Percentiles rank a stretch among this genome's conserved stretches.
Evolutionary conservation across 2,888 invertebrate genomes (phyloP).

Genomic region (Onthophagus sagittarius): DNA sequence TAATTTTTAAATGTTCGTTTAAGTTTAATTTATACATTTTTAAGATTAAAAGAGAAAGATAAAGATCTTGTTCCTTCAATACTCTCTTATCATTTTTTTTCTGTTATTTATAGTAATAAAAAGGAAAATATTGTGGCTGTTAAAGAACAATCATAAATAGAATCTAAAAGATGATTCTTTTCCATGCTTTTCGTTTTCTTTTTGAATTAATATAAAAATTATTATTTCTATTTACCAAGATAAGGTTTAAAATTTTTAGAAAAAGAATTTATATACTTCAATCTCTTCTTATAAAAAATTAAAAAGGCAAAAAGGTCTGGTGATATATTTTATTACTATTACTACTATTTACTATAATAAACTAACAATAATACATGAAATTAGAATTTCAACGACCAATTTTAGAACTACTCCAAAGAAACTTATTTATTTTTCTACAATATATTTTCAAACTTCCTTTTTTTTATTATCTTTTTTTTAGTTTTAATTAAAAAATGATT

Average conservation of each 20-base stretch:
- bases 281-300: not conserved
- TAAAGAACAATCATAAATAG: slow-evolving; percentile 9
- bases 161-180: not conserved
- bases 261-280: not conserved
- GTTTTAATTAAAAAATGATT: not conserved
- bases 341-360: slow-evolving; percentile 4
- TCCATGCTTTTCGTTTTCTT: slow-evolving; percentile 4
- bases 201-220: not conserved
- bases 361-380: not conserved
- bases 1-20: slow-evolving; percentile 2
- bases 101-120: not conserved
- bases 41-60: not conserved
- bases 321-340: slow-evolving; percentile 19
- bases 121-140: slow-evolving; percentile 10
- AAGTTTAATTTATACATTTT: slow-evolving; percentile 10
- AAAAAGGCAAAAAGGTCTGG: slow-evolving; percentile 12
- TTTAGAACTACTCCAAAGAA: slow-evolving; percentile 21
- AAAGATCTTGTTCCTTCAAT: slow-evolving; percentile 13
- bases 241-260: not conserved
- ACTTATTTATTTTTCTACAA: slow-evolving; percentile 21
- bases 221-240: not conserved
- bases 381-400: slow-evolving; percentile 17
- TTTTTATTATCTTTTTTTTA: slow-evolving; percentile 9
- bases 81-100: not conserved
- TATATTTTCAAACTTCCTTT: slow-evolving; percentile 10